phyloP scores from a whole-genome alignment of 2,797 vertebrate species.

The Gymnothorax javanicus region DNA sequence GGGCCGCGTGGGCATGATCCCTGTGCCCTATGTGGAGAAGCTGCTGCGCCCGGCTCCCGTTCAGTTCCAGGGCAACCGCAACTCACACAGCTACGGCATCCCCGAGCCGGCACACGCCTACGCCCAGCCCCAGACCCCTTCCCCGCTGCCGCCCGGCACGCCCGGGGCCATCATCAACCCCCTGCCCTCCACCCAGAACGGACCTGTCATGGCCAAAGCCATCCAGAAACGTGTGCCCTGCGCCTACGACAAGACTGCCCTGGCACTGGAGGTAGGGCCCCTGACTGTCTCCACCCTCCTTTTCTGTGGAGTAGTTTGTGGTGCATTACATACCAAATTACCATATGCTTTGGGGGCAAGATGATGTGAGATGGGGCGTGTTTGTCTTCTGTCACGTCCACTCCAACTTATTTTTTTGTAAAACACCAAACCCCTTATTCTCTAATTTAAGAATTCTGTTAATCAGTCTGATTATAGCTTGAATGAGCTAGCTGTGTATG shows the following conservation, averaged over 20 bases:
- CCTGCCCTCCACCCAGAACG: conserved; percentile 91
- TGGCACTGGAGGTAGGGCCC: conserved; percentile 91
- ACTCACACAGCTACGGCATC: conserved; percentile 97
- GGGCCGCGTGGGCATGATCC: conserved; percentile 94
- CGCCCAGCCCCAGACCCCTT: conserved; percentile 92
- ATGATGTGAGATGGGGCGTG: background rate
- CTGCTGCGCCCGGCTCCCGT: conserved; percentile 78
- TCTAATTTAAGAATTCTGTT: background rate
- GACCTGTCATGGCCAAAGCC: conserved; percentile 94
- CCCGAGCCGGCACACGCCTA: conserved; percentile 97
- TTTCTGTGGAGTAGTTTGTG: background rate
- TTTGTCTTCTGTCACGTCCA: background rate
- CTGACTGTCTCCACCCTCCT: background rate
- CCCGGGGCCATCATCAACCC: conserved; percentile 85
- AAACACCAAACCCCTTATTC: background rate
- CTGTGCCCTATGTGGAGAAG: conserved; percentile 97
- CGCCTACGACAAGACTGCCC: conserved; percentile 97
- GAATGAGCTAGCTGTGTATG: no score
- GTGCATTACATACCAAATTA: background rate
- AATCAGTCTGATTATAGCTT: background rate
- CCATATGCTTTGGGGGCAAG: no score
- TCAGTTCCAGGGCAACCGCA: conserved; percentile 77
- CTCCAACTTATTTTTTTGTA: background rate
- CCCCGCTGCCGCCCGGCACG: conserved; percentile 80
- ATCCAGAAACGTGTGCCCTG: conserved; percentile 98